Conservation (phyloP, 2,797 vertebrate genomes). For the Sus cebifrons region DNA sequence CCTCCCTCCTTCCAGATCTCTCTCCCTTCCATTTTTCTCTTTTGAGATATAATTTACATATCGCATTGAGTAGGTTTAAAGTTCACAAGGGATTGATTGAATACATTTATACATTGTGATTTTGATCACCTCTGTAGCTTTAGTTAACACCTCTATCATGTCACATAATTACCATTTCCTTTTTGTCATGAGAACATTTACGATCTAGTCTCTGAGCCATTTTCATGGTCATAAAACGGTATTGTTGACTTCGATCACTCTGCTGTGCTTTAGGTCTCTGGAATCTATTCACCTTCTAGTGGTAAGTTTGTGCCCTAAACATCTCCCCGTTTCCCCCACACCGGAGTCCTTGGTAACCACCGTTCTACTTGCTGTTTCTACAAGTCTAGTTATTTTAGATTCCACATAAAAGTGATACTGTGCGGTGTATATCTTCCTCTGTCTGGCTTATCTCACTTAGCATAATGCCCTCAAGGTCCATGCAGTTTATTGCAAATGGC, state of each 20-base stretch:
- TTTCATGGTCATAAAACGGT: not conserved
- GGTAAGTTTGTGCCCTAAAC: not conserved
- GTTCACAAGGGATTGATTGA: not conserved
- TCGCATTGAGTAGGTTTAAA: not conserved
- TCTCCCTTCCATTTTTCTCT: too few species aligned
- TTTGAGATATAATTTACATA: not conserved
- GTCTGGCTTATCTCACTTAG: not conserved
- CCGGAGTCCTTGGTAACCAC: not conserved
- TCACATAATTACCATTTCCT: conserved; percentile 10
- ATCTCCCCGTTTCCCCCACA: not conserved
- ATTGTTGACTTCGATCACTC: not conserved
- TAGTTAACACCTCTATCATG: not conserved
- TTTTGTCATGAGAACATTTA: not conserved
- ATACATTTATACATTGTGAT: not conserved
- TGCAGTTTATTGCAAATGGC: not conserved
- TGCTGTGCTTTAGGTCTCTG: not conserved
- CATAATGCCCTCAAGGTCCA: not conserved
- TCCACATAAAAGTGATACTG: not conserved
- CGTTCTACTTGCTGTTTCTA: not conserved
- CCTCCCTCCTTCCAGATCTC: too few species aligned
- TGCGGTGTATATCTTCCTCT: not conserved
- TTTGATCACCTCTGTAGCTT: not conserved
- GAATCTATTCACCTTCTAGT: not conserved
- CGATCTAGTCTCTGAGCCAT: not conserved
- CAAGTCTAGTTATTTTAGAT: not conserved